These are phyloP conservation scores for Halcyon senegalensis DNA, from an alignment of 2,113 vertebrate genomes.

Conservation along the genomic window DNA sequence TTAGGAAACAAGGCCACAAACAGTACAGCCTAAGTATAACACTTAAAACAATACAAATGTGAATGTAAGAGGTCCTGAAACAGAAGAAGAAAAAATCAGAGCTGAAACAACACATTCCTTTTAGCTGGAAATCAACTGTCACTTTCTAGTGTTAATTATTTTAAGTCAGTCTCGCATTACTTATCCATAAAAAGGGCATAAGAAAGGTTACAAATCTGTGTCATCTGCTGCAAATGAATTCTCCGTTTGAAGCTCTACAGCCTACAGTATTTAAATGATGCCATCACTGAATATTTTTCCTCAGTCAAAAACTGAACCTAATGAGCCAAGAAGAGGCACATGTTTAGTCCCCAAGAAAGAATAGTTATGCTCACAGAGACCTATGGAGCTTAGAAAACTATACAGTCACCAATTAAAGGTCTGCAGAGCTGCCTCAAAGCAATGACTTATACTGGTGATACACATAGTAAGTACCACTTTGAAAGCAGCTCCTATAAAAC, in stretches of 20 bases:
- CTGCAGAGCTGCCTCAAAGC: neutral
- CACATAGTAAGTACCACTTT: neutral
- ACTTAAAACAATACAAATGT: neutral
- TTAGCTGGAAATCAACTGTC: neutral
- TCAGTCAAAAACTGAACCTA: neutral
- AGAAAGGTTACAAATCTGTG: slow-evolving; percentile 1
- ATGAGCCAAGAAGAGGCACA: neutral
- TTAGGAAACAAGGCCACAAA: neutral
- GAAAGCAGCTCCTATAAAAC: neutral
- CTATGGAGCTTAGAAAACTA: neutral
- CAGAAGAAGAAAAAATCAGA: neutral
- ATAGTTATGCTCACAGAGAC: neutral
- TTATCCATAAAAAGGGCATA: slow-evolving; percentile 21
- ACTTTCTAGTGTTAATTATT: neutral
- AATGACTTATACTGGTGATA: neutral
- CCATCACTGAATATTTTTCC: slow-evolving; percentile 35
- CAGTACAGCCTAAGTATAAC: neutral
- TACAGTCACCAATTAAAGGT: neutral
- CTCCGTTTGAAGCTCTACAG: neutral
- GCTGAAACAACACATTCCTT: neutral
- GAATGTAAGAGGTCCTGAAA: neutral
- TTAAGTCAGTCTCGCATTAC: slow-evolving; percentile 1
- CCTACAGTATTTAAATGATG: slow-evolving; percentile 3
- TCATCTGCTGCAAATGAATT: slow-evolving; percentile 21
- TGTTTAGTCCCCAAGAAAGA: neutral